Percentiles rank a stretch among this genome's conserved stretches.
These are phyloP conservation scores for Lithophane leautieri DNA, from an alignment of 2,888 invertebrate species.

Conservation along the genomic window DNA sequence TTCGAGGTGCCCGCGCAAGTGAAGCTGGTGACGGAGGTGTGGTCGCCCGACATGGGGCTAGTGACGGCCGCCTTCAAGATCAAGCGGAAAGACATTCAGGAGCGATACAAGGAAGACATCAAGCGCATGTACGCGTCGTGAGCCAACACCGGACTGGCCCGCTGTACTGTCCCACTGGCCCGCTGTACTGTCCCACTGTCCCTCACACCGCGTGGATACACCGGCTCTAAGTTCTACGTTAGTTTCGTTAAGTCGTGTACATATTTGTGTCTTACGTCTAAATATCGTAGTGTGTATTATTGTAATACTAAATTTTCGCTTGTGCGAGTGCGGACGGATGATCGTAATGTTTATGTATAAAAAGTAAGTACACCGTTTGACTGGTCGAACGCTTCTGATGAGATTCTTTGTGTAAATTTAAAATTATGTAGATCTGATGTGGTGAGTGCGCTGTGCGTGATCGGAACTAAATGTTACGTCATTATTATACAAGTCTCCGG, in stretches of 20 bases:
- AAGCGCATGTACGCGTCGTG: conserved; percentile 98
- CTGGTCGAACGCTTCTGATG: conserved; percentile 67
- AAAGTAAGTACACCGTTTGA: conserved; percentile 64
- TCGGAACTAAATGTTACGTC: conserved; percentile 63
- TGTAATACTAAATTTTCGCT: conserved; percentile 69
- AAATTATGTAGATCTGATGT: conserved; percentile 75
- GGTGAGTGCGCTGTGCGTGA: conserved; percentile 70
- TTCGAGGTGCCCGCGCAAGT: conserved; percentile 98
- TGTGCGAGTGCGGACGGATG: conserved; percentile 68
- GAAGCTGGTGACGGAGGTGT: conserved; percentile 96
- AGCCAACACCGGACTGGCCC: conserved; percentile 74
- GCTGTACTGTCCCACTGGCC: conserved; percentile 11
- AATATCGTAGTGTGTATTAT: conserved; percentile 73
- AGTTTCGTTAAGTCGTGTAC: conserved; percentile 72
- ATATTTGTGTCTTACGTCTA: conserved; percentile 76
- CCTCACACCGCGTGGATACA: conserved; percentile 18
- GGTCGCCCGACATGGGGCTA: conserved; percentile 99
- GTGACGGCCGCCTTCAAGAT: conserved; percentile 99
- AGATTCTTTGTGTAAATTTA: conserved; percentile 70
- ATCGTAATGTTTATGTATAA: conserved; percentile 61
- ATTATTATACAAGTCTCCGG: conserved; percentile 60
- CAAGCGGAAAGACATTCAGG: conserved; percentile 98
- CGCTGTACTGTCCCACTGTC: conserved; percentile 16
- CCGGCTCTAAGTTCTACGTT: conserved; percentile 58
- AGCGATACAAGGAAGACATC: conserved; percentile 97